Evolutionary conservation across 2,797 vertebrate genomes (phyloP).

Genomic region (Eulemur coronatus): DNA sequence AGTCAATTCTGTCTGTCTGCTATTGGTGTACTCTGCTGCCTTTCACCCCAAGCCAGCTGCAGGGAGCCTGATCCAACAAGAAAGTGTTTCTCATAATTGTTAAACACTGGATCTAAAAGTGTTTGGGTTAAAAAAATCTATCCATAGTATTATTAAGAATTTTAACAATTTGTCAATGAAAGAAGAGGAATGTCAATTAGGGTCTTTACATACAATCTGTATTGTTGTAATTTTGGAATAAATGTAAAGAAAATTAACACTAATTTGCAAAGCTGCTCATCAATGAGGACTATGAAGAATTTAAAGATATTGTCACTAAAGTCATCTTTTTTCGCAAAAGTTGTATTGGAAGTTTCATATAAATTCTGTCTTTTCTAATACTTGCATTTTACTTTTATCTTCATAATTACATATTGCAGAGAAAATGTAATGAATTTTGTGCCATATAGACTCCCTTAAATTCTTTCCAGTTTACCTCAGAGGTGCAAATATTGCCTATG

Average conservation of each 20-base stretch:
- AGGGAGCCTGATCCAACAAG: not conserved
- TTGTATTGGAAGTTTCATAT: conserved; percentile 1
- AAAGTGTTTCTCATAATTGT: not conserved
- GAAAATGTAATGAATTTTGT: conserved; percentile 39
- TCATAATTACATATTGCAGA: not conserved
- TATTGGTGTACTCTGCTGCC: not conserved
- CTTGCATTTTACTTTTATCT: conserved; percentile 42
- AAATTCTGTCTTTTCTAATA: conserved; percentile 23
- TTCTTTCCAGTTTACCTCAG: not conserved
- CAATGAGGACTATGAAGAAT: not conserved
- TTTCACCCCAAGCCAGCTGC: not conserved
- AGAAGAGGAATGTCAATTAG: not conserved
- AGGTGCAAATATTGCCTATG: not conserved
- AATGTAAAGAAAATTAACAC: not conserved
- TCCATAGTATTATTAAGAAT: not conserved
- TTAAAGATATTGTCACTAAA: conserved; percentile 21
- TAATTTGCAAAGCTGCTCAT: not conserved
- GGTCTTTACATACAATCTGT: not conserved
- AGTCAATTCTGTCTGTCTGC: not conserved
- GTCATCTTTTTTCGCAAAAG: not conserved
- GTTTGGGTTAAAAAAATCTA: conserved; percentile 22
- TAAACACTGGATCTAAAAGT: not conserved
- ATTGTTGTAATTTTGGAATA: conserved; percentile 9
- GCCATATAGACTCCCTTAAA: not conserved
- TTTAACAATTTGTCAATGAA: conserved; percentile 20